These are phyloP conservation scores for Limnephilus auricula DNA, from an alignment of 2,888 invertebrate genomes.

Conservation along the genomic window DNA sequence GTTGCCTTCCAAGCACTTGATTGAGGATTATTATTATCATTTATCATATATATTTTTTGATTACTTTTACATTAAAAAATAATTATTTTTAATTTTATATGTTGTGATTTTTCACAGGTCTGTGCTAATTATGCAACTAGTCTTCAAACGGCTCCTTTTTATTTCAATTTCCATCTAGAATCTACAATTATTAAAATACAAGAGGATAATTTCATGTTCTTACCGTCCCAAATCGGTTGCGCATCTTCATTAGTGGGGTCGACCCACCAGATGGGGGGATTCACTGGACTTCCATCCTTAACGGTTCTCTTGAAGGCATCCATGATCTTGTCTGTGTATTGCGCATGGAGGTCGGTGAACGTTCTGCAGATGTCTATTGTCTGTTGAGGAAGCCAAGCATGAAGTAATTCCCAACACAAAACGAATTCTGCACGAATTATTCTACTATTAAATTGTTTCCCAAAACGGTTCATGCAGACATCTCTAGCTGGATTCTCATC, in stretches of 20 bases:
- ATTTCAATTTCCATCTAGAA: not conserved
- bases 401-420: not conserved
- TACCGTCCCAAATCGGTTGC: constrained; percentile 72
- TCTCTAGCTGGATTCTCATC: not conserved
- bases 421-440: not conserved
- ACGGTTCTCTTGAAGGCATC: constrained; percentile 76
- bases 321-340: constrained; percentile 76
- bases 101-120: too few species aligned
- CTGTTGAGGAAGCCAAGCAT: constrained; percentile 69
- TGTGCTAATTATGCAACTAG: too few species aligned
- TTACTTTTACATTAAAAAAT: too few species aligned
- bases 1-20: too few species aligned
- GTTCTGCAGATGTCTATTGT: constrained; percentile 78
- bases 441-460: not conserved
- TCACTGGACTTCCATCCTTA: constrained; percentile 79
- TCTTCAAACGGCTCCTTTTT: not conserved
- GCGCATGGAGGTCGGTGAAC: constrained; percentile 78
- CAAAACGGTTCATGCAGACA: not conserved
- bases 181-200: constrained; percentile 8
- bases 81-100: too few species aligned
- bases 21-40: too few species aligned
- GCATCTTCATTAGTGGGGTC: constrained; percentile 80
- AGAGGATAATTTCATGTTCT: constrained; percentile 40
- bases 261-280: constrained; percentile 87
- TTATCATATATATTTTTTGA: too few species aligned